Conservation (phyloP, 2,797 vertebrate species). For the Eulemur albifrons region DNA sequence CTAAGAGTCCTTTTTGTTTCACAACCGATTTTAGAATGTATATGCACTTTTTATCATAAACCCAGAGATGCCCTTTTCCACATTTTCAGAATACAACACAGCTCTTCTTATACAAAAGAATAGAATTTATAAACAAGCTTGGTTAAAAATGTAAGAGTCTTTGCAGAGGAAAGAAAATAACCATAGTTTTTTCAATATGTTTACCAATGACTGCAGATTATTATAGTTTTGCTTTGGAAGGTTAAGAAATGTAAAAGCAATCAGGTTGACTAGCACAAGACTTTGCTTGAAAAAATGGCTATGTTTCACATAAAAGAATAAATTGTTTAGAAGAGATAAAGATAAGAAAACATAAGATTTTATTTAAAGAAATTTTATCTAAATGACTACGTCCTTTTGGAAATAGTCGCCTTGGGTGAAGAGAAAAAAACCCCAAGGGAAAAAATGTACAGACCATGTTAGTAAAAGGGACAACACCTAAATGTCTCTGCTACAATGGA, state of each 20-base stretch:
- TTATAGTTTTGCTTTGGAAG: constrained; percentile 29
- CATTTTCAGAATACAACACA: constrained; percentile 23
- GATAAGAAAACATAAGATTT: constrained; percentile 5
- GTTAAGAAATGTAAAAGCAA: constrained; percentile 15
- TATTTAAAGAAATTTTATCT: neutral
- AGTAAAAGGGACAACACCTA: constrained; percentile 4
- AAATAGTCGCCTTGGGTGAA: neutral
- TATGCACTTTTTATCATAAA: constrained; percentile 26
- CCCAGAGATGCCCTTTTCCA: neutral
- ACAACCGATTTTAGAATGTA: constrained; percentile 1
- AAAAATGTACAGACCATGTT: neutral
- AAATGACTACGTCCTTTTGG: constrained; percentile 10
- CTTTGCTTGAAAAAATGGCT: constrained; percentile 11
- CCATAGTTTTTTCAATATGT: neutral
- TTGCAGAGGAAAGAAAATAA: neutral
- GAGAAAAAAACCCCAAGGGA: neutral
- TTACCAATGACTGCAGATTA: neutral
- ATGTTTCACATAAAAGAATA: constrained; percentile 33
- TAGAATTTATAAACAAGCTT: neutral
- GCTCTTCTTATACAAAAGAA: neutral
- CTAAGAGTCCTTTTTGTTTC: neutral
- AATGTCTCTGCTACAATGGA: neutral
- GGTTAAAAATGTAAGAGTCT: neutral
- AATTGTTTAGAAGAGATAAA: constrained; percentile 8
- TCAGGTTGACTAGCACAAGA: neutral